These are phyloP conservation scores for Xenopus laevis DNA, from an alignment of 2,113 vertebrate species.

Conservation along the genomic window DNA sequence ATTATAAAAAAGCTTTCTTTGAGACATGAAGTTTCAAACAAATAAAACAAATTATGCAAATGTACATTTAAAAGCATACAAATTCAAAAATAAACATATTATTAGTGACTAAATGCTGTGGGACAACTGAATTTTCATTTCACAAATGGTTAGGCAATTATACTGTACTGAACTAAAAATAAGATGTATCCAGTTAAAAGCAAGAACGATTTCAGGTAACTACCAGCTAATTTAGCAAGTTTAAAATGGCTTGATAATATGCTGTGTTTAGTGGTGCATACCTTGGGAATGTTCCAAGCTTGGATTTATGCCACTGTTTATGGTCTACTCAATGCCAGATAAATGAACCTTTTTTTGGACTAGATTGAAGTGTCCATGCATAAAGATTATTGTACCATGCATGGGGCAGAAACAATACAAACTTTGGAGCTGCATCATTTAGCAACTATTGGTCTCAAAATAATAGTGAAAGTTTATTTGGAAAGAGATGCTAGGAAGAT, in stretches of 20 bases:
- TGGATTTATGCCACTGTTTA: conserved; percentile 10
- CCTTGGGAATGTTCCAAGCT: conserved; percentile 5
- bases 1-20: no score
- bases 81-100: no score
- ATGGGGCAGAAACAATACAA: neutral
- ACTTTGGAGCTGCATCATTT: no score
- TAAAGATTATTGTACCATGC: conserved; percentile 9
- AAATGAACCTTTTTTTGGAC: conserved; percentile 12
- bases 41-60: no score
- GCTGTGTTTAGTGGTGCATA: conserved; percentile 19
- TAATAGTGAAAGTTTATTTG: no score
- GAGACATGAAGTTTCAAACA: no score
- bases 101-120: neutral
- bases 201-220: conserved; percentile 10
- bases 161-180: neutral
- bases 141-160: neutral
- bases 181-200: neutral
- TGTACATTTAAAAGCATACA: no score
- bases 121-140: neutral
- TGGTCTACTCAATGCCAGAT: conserved; percentile 24
- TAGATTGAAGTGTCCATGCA: conserved; percentile 10
- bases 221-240: conserved; percentile 1
- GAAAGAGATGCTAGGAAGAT: no score
- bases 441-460: no score
- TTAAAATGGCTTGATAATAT: conserved; percentile 4